Evolutionary conservation across 2,797 vertebrate genomes (phyloP), one percentile per base, ranked within the genome.

Genomic region (Sciurus carolinensis): DNA sequence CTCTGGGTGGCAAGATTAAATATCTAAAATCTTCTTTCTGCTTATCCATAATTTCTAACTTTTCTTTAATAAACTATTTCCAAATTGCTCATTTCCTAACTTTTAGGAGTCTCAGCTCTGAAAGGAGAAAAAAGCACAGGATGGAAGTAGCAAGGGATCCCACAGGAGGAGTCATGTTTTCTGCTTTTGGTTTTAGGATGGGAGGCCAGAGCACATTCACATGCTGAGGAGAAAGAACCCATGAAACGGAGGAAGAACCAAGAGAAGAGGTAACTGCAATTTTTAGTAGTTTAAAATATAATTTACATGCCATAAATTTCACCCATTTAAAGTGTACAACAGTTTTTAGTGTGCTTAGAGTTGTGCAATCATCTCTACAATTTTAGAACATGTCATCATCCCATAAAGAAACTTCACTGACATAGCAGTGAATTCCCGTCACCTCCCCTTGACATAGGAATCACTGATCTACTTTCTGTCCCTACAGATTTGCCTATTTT

Each of bases 41-140:
- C 33, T 84, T 69, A 87, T 33, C 71, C 36, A 69, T 76, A 64
- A 52, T 52, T 87, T 87, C 52, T 89, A 80, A 76, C 39, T 94
- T 79, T 82, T 87, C 67, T 44, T 79, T 20, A 83, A 83, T 69
- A 20, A 81, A 91, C 24, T 52, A 42, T 44, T 91, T 81, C 59
- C 72, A 84, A 87, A 87, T 86, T 26, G 57, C 86, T 92, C 44
- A 64, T 18, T 76, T 93, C 42, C 76, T 91, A 80, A 87, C 66
- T 79, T 77, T 77, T 5, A 57, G 50, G 71, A 91, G 72, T 26
- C 47, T 44, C 42, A 39, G 52, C 36, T 77, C 18, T 52, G n/a
- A 80, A 80, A 13, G 47, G 69, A 82, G 13, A 33, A 62, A 7
- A 64, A 30, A 66, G 39, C 26, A 15, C 0, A 39, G 30, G 44